Evolutionary conservation across 2,113 vertebrate genomes (phyloP), one percentile per base, ranked within the genome.

Genomic region (Pseudorhombus dupliciocellatus): DNA sequence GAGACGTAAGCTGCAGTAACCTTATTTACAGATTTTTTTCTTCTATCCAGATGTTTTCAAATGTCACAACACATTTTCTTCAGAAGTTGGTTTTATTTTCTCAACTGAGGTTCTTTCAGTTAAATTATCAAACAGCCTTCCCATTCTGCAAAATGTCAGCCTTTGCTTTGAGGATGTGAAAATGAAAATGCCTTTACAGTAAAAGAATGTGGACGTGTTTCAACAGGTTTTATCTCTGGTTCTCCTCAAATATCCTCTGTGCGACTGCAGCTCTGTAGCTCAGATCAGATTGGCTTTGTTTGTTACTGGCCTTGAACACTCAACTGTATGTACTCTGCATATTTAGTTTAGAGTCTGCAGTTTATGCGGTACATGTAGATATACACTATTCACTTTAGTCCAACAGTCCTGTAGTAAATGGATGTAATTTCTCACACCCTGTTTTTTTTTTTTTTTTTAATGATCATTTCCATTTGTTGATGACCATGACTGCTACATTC

Each of bases 201-300:
- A 34, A 46, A 70, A 64, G 62, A 63, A 57, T 28, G 18, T 61
- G 12, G n/a, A 30, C 53, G 3, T 18, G 66, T 74, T 65, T 70
- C 6, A 65, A 40, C 28, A 48, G 2, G 30, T 66, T 40, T 26
- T 1, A 59, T 40, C 34, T 61, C 11, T 20, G 59, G 31, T 46
- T 58, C 30, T 34, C 30, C 16, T 60, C 12, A 25, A 56, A 53
- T 60, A 66, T 28, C 50, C 21, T 73, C 22, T 66, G 48, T 14
- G 58, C 73, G 50, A 24, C 70, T 83, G 80, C 76, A 80, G 84
- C 85, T 79, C 25, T 20, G n/a, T 69, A 53, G 24, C 58, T 77
- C 16, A 16, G 37, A 66, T 65, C n/a, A 64, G 42, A 72, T 30
- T 68, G 68, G 20, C 31, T 21, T 34, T 34, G 40, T 21, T 37